Percentiles rank a stretch among this genome's conserved stretches.
Evolutionary conservation across 2,888 invertebrate species (phyloP).

Genomic region (Dromius quadrimaculatus): DNA sequence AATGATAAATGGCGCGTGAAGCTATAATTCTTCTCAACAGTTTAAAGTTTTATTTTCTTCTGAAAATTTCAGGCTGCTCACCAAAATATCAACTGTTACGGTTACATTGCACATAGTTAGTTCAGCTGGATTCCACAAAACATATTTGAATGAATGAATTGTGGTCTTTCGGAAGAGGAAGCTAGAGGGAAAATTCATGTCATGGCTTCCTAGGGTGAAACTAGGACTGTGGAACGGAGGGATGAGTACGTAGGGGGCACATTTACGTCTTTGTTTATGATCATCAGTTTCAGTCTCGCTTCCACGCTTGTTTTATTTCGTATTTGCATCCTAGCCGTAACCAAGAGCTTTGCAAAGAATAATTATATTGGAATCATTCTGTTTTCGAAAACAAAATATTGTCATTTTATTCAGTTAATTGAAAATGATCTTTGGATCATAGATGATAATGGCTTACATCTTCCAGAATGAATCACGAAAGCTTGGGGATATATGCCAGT

Average conservation of each 20-base stretch:
- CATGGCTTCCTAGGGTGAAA: background rate
- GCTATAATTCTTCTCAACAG: conserved; percentile 41
- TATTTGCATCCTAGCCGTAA: too few relatives aligned
- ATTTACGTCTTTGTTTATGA: conserved; percentile 22
- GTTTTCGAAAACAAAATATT: too few relatives aligned
- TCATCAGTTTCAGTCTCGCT: conserved; percentile 5
- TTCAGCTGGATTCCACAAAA: conserved; percentile 31
- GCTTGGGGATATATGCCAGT: too few relatives aligned
- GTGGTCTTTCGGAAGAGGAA: conserved; percentile 1
- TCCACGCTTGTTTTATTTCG: conserved; percentile 1
- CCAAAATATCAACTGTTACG: conserved; percentile 15
- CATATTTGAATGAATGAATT: conserved; percentile 50
- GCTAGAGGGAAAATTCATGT: background rate
- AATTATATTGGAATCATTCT: too few relatives aligned
- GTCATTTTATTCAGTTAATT: too few relatives aligned
- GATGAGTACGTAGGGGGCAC: background rate
- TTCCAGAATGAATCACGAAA: too few relatives aligned
- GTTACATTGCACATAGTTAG: conserved; percentile 39
- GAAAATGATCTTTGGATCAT: too few relatives aligned
- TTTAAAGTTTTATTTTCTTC: conserved; percentile 46
- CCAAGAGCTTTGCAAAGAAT: too few relatives aligned
- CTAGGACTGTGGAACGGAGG: background rate
- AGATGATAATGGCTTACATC: too few relatives aligned
- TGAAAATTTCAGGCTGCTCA: conserved; percentile 40
- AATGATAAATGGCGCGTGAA: conserved; percentile 46